phyloP scores from a whole-genome alignment of 2,888 invertebrate species.

The Bhutanitis thaidina region DNA sequence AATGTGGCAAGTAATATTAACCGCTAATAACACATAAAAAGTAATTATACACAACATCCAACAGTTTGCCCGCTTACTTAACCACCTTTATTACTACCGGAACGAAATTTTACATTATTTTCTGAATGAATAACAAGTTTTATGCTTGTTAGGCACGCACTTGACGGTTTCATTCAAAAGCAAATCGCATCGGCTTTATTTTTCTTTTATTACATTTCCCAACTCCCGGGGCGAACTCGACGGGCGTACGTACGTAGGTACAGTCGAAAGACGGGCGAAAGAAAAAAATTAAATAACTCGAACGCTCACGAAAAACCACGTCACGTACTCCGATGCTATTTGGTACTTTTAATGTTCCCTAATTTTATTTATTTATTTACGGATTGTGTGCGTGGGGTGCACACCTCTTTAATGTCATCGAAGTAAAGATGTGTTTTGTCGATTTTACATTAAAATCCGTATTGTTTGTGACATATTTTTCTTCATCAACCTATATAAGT shows the following conservation, averaged over 20 bases:
- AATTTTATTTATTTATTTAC: conserved; percentile 13
- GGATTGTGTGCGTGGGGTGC: neutral
- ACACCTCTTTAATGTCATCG: neutral
- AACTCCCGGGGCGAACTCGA: neutral
- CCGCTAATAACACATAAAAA: neutral
- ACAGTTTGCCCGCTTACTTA: neutral
- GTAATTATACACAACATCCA: conserved; percentile 1
- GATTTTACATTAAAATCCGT: no score
- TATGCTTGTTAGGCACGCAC: conserved; percentile 11
- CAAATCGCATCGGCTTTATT: conserved; percentile 14
- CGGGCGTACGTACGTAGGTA: neutral
- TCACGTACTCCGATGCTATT: conserved; percentile 10
- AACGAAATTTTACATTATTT: neutral
- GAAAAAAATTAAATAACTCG: conserved; percentile 17
- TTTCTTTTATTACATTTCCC: conserved; percentile 9
- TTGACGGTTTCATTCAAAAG: conserved; percentile 7
- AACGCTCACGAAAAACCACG: conserved; percentile 2
- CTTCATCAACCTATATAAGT: no score
- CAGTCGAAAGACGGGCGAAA: neutral
- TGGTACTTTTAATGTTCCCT: conserved; percentile 8
- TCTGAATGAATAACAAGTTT: conserved; percentile 12
- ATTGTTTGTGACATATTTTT: no score
- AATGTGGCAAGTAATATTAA: conserved; percentile 2
- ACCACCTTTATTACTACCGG: neutral
- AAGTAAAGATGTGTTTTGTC: no score